Conservation (phyloP, 2,888 invertebrate species). For the Tanytarsus gracilentus region DNA sequence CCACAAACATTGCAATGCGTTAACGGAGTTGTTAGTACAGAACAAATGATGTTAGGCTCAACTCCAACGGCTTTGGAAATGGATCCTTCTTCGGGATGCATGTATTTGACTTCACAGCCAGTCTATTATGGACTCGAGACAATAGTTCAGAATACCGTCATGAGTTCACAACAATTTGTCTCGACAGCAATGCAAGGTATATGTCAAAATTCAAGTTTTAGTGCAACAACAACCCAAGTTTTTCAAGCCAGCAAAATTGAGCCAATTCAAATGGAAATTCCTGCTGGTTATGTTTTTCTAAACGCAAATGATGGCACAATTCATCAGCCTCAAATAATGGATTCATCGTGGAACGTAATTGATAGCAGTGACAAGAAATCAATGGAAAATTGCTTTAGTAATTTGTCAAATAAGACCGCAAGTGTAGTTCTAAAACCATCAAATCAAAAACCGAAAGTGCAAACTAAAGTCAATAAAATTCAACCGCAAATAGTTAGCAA, state of each 20-base stretch:
- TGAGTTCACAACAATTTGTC: conserved; percentile 81
- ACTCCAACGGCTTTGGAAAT: conserved; percentile 52
- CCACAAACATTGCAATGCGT: conserved; percentile 46
- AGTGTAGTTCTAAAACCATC: conserved; percentile 15
- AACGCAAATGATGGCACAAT: conserved; percentile 47
- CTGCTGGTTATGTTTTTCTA: conserved; percentile 60
- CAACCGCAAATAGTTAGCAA: conserved; percentile 30
- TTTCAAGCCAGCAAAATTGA: conserved; percentile 80
- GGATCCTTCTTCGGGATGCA: conserved; percentile 50
- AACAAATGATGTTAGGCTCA: conserved; percentile 54
- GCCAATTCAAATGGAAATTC: conserved; percentile 62
- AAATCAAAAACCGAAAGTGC: conserved; percentile 31
- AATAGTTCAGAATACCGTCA: conserved; percentile 78
- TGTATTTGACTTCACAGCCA: conserved; percentile 59
- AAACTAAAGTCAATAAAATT: conserved; percentile 31
- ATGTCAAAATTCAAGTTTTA: conserved; percentile 73
- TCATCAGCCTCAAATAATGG: conserved; percentile 41
- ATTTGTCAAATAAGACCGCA: not conserved
- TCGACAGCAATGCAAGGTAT: conserved; percentile 72
- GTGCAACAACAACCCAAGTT: conserved; percentile 68
- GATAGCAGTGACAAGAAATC: too few species aligned
- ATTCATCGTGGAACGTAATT: conserved; percentile 33
- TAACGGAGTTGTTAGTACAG: conserved; percentile 44
- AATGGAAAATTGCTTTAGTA: not conserved
- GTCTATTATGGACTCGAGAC: conserved; percentile 77